phyloP scores from a whole-genome alignment of 2,113 vertebrate species.

The Pachycephala philippinensis region DNA sequence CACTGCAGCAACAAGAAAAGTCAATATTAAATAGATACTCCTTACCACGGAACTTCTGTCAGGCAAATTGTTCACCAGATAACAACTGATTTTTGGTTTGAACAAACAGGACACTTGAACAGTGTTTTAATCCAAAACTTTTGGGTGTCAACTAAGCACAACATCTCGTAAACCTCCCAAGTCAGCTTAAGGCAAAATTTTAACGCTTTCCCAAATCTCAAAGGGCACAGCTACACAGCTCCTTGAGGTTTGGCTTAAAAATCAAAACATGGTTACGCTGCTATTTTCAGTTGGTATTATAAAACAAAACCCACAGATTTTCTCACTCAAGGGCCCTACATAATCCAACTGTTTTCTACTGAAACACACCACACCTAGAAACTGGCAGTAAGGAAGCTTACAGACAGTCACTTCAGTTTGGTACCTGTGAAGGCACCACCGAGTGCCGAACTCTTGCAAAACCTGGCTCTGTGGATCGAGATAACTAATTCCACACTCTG shows the following conservation, averaged over 20 bases:
- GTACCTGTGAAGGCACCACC: neutral
- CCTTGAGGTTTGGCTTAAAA: neutral
- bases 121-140: neutral
- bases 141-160: neutral
- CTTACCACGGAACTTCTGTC: neutral
- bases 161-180: neutral
- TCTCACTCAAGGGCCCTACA: neutral
- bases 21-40: neutral
- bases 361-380: neutral
- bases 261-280: rapidly evolving
- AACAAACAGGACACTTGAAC: neutral
- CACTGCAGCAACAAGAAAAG: neutral
- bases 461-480: neutral
- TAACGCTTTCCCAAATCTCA: neutral
- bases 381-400: neutral
- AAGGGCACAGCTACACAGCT: neutral
- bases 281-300: neutral
- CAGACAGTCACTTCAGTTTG: neutral
- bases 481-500: neutral
- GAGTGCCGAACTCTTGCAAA: neutral
- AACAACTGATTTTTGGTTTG: neutral
- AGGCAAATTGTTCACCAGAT: neutral
- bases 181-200: neutral
- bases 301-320: neutral
- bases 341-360: neutral